Evolutionary conservation across 53 echinoderm and acorn worm genomes (phyloP).

Genomic region (Zoroaster sp.): DNA sequence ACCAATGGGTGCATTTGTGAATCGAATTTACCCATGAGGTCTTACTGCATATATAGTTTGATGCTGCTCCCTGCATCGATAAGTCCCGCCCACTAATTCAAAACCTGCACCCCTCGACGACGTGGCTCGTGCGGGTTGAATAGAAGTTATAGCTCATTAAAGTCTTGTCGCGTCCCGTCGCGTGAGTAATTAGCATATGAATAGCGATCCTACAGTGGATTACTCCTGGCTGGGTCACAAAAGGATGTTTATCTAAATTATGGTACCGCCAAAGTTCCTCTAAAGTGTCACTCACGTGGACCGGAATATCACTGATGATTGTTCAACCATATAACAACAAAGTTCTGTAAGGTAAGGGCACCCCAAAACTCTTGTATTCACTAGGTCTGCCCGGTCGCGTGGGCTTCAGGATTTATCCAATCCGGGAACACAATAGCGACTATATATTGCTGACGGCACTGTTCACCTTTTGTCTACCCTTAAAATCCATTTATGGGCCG

Average conservation of each 20-base stretch:
- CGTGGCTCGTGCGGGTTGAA: slow-evolving; percentile 61
- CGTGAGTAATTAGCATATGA: slow-evolving; percentile 67
- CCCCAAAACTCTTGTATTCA: slow-evolving; percentile 17
- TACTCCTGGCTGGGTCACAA: slow-evolving; percentile 32
- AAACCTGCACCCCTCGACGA: slow-evolving; percentile 49
- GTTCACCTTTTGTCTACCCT: slow-evolving; percentile 28
- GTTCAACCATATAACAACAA: slow-evolving; percentile 42
- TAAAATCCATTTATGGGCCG: neutral
- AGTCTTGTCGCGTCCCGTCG: slow-evolving; percentile 65
- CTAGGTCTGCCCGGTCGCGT: slow-evolving; percentile 16
- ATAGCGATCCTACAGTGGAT: slow-evolving; percentile 22
- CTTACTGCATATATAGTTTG: slow-evolving; percentile 37
- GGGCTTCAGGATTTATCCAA: slow-evolving; percentile 24
- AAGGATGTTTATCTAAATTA: slow-evolving; percentile 63
- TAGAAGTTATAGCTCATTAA: slow-evolving; percentile 59
- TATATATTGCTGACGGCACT: slow-evolving; percentile 9
- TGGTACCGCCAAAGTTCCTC: slow-evolving; percentile 59
- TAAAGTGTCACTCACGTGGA: slow-evolving; percentile 52
- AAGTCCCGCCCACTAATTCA: slow-evolving; percentile 60
- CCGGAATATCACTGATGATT: slow-evolving; percentile 34
- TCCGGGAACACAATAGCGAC: neutral
- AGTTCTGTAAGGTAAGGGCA: slow-evolving; percentile 13
- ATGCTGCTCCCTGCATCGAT: slow-evolving; percentile 13
- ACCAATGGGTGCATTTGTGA: neutral
- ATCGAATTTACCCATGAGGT: slow-evolving; percentile 28